Evolutionary conservation across 92 coral and sea anemone species (phyloP), one percentile per base, ranked within the genome.

Genomic region (Palythoa grandis): DNA sequence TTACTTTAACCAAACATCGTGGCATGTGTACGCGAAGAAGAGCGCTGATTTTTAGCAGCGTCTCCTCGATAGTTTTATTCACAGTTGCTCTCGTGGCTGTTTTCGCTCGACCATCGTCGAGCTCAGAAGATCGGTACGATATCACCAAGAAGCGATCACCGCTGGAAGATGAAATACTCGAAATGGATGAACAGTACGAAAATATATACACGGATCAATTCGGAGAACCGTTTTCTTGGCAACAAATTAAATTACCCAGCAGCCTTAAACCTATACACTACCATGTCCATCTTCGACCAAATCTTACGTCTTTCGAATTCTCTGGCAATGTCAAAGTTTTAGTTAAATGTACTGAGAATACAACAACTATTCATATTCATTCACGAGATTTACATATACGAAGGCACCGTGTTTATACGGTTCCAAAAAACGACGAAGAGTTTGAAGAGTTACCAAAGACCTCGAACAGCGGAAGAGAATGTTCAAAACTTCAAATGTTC

Each of bases 31-130:
- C 95, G 73, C 88, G 94, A 77, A 92, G 87, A 82, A 25, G 37
- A 79, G 87, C 92, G 57, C 57, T 91, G 70, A 84, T n/a, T 90
- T n/a, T 80, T 52, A 91, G 94, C 72, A 75, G 89, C 15, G 79
- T 70, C 3, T 86, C 95, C 43, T 92, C 90, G 72, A 76, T 92
- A 38, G 80, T 90, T 15, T 82, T 94, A 39, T 94, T 29, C 35
- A 29, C 35, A 29, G 35, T 29, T 29, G 35, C 35, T 29, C 35
- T 29, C 35, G 35, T 29, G 37, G 90, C 91, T 20, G 90, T 91
- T 52, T 88, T 94, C 88, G 94, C 91, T 69, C 89, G 92, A 52
- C 94, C 98, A 57, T 94, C 98, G 69, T 82, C 95, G 12, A 88
- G 95, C 29, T 83, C 86, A 58, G 94, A 92, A 74, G 87, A 86